A percentile compares a stretch with the other conserved stretches of the same genome.
Conservation (phyloP, 2,888 invertebrate genomes). For the Clostera curtula region DNA sequence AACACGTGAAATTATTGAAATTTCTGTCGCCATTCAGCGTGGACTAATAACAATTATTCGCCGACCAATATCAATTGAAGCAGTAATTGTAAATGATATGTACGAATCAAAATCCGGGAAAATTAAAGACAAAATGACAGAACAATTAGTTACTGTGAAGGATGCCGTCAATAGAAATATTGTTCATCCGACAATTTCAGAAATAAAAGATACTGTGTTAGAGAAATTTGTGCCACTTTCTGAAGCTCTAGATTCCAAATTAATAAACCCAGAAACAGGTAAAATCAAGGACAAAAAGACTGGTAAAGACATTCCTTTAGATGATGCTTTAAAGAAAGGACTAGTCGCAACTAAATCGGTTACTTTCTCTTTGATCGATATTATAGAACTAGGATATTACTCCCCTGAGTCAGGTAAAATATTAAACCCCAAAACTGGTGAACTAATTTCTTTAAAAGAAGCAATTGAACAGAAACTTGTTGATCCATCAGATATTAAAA, state of each 20-base stretch:
- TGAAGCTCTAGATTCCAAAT: constrained; percentile 81
- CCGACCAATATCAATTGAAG: constrained; percentile 85
- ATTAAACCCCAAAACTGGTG: constrained; percentile 84
- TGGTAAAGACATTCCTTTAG: constrained; percentile 80
- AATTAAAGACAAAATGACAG: constrained; percentile 82
- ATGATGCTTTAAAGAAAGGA: constrained; percentile 80
- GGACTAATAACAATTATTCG: constrained; percentile 81
- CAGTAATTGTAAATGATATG: constrained; percentile 80
- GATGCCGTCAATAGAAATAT: constrained; percentile 87
- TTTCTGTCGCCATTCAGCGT: constrained; percentile 80
- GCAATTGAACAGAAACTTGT: constrained; percentile 83
- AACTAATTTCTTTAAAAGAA: constrained; percentile 82
- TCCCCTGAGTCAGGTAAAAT: constrained; percentile 82
- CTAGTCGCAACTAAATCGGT: constrained; percentile 82
- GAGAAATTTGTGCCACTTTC: constrained; percentile 82
- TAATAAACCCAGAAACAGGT: constrained; percentile 82
- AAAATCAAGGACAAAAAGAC: constrained; percentile 82
- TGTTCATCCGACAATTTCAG: constrained; percentile 86
- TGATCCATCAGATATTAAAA: constrained; percentile 80
- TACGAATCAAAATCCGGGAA: constrained; percentile 82
- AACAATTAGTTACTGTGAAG: constrained; percentile 81
- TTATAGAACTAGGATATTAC: constrained; percentile 85
- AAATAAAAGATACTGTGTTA: constrained; percentile 84
- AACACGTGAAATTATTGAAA: constrained; percentile 79
- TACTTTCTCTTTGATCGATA: constrained; percentile 82